These are phyloP conservation scores for Phymatocera aterrima DNA, from an alignment of 2,888 invertebrate genomes.

Conservation along the genomic window DNA sequence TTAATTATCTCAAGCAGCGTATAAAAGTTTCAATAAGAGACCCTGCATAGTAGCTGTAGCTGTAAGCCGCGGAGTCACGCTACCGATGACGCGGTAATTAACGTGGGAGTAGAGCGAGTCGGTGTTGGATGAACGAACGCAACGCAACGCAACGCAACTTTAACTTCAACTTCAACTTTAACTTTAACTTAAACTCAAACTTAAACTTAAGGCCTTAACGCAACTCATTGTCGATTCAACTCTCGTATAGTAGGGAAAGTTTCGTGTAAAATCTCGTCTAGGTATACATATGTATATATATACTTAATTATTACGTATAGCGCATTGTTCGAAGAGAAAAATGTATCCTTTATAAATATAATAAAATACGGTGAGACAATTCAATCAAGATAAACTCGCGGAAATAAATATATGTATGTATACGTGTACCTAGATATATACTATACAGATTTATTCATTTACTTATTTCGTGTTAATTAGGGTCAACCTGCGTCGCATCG, in stretches of 20 bases:
- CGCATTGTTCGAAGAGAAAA: background rate
- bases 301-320: too few species aligned
- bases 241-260: constrained; percentile 20
- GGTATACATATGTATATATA: too few species aligned
- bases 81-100: constrained; percentile 35
- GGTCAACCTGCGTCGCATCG: constrained; percentile 27
- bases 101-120: constrained; percentile 42
- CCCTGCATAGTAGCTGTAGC: too few species aligned
- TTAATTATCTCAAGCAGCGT: too few species aligned
- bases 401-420: too few species aligned
- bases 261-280: background rate
- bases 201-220: background rate
- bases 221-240: background rate
- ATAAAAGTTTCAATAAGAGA: constrained; percentile 29
- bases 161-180: background rate
- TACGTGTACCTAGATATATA: too few species aligned
- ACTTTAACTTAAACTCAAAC: background rate
- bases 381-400: background rate
- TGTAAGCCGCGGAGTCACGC: constrained; percentile 36
- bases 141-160: background rate
- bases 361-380: background rate
- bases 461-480: constrained; percentile 4
- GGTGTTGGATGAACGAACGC: constrained; percentile 30
- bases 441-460: too few species aligned
- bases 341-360: background rate